Percentiles rank a stretch among this genome's conserved stretches.
Conservation (phyloP, 2,888 invertebrate species). For the Myopa tessellatipennis region DNA sequence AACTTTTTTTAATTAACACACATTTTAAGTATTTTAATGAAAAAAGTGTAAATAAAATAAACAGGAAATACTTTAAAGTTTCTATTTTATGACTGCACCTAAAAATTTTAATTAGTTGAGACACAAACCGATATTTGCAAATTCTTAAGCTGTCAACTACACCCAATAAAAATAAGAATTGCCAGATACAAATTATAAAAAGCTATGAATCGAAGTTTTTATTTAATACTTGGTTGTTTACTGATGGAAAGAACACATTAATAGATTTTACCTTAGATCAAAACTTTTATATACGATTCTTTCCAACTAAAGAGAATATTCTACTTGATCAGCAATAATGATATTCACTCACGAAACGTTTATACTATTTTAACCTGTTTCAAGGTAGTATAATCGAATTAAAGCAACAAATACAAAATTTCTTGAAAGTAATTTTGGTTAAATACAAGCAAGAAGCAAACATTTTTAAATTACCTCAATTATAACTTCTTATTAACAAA, state of each 20-base stretch:
- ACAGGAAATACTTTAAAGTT: neutral
- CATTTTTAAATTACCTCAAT: conserved; percentile 36
- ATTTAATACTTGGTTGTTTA: too few species aligned
- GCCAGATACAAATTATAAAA: too few species aligned
- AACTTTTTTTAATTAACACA: neutral
- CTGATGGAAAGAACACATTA: too few species aligned
- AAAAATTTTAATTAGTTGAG: neutral
- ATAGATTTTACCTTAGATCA: too few species aligned
- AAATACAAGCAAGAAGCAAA: neutral
- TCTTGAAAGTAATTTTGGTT: neutral
- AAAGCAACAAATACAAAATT: neutral
- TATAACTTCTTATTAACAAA: conserved; percentile 51
- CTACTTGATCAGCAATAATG: too few species aligned
- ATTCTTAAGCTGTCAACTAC: neutral
- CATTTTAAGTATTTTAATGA: conserved; percentile 5
- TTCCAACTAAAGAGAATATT: too few species aligned
- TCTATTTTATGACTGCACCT: conserved; percentile 15
- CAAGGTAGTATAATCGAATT: too few species aligned
- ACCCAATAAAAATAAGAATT: conserved; percentile 21
- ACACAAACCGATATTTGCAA: too few species aligned
- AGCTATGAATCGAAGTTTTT: too few species aligned
- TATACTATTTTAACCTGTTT: too few species aligned
- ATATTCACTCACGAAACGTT: too few species aligned
- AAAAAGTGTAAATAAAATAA: conserved; percentile 5
- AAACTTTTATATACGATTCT: too few species aligned